phyloP scores from a whole-genome alignment of 2,113 vertebrate species.

The Mirounga angustirostris region DNA sequence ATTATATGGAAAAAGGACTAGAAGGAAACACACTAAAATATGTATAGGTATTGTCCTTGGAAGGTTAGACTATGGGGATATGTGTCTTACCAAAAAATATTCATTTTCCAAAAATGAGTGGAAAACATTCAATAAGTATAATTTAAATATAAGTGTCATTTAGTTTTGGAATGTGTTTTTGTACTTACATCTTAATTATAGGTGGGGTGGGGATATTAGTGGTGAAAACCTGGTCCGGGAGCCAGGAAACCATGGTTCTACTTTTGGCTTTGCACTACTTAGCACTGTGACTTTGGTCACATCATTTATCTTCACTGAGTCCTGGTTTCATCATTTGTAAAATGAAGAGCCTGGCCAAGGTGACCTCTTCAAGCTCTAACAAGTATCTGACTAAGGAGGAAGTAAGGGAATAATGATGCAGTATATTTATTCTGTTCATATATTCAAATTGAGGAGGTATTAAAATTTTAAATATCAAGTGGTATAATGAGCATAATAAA shows the following conservation, averaged over 20 bases:
- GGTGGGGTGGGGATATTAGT: background rate
- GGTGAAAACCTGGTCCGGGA: background rate
- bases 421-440: background rate
- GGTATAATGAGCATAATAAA: background rate
- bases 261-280: background rate
- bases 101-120: slow-evolving; percentile 37
- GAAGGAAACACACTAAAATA: slow-evolving; percentile 29
- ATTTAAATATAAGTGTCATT: background rate
- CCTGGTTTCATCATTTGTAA: slow-evolving; percentile 33
- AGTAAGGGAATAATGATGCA: background rate
- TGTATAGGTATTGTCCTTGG: background rate
- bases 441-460: slow-evolving; percentile 46
- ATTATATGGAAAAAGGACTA: background rate
- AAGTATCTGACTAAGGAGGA: background rate
- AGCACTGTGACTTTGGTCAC: slow-evolving; percentile 18
- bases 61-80: background rate
- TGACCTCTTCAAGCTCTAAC: slow-evolving; percentile 11
- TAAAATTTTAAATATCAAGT: slow-evolving; percentile 34
- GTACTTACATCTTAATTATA: background rate
- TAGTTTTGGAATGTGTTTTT: background rate
- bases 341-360: background rate
- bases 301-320: slow-evolving; percentile 8
- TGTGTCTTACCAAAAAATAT: background rate
- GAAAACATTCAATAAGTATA: background rate
- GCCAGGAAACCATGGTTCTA: background rate